Conservation (phyloP, 2,113 vertebrate species). For the Amphiprion ocellaris region DNA sequence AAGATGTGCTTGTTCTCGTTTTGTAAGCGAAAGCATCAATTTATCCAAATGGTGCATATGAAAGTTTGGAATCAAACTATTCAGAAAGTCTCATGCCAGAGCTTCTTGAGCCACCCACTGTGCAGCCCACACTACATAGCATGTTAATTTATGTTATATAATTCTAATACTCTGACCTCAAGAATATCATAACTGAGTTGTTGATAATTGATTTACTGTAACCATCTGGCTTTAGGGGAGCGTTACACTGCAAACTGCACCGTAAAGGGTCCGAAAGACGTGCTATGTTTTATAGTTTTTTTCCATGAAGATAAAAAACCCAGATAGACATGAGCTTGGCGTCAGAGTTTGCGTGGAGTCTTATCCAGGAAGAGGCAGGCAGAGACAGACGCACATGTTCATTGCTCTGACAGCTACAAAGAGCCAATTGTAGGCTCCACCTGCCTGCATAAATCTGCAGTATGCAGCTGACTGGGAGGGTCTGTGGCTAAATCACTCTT, state of each 20-base stretch:
- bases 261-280: constrained; percentile 24
- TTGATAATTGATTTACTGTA: constrained; percentile 13
- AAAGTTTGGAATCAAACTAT: constrained; percentile 18
- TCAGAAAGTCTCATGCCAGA: constrained; percentile 9
- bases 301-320: constrained; percentile 47
- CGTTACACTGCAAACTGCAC: constrained; percentile 14
- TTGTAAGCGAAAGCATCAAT: constrained; percentile 30
- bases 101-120: constrained; percentile 48
- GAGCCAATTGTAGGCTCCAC: constrained; percentile 82
- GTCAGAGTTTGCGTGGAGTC: constrained; percentile 53
- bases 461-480: constrained; percentile 74
- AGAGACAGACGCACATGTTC: constrained; percentile 76
- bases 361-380: constrained; percentile 65
- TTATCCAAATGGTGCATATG: constrained; percentile 12
- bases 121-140: constrained; percentile 5
- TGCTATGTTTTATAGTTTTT: constrained; percentile 54
- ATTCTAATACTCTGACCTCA: constrained; percentile 28
- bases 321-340: constrained; percentile 57
- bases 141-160: constrained; percentile 48
- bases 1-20: not conserved
- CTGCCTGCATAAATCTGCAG: constrained; percentile 76
- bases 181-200: not conserved
- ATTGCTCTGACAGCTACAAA: constrained; percentile 79
- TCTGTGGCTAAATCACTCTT: constrained; percentile 66
- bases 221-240: constrained; percentile 4